phyloP scores from a whole-genome alignment of 1,140 invertebrate species.

The Sminthurides bifidus region DNA sequence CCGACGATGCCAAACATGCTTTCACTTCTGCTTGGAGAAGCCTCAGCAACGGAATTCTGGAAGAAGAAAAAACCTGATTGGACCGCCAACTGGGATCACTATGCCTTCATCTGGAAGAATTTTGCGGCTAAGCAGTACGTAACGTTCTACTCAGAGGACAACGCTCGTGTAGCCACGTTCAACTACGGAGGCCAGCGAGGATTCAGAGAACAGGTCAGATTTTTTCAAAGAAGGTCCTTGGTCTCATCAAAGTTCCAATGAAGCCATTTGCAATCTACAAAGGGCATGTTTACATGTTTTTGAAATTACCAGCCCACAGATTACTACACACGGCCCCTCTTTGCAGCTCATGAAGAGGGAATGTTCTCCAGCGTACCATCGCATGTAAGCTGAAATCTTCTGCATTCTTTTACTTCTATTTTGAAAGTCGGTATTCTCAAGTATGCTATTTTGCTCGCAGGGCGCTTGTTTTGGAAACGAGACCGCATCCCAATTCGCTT shows the following conservation, averaged over 20 bases:
- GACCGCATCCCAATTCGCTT: conserved; percentile 5
- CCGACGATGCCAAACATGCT: conserved; percentile 14
- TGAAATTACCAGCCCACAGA: conserved; percentile 9
- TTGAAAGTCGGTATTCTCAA: neutral
- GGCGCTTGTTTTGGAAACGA: conserved; percentile 14
- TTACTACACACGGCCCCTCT: conserved; percentile 13
- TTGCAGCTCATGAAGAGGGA: conserved; percentile 4
- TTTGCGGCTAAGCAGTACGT: conserved; percentile 17
- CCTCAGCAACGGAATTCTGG: conserved; percentile 3
- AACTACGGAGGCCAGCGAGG: conserved; percentile 13
- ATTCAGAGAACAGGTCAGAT: neutral
- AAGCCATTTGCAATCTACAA: neutral
- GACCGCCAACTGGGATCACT: conserved; percentile 5
- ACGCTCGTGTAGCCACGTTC: conserved; percentile 1
- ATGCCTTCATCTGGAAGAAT: conserved; percentile 22
- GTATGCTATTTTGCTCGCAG: neutral
- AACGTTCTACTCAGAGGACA: conserved; percentile 18
- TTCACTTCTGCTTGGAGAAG: conserved; percentile 12
- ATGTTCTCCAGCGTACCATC: neutral
- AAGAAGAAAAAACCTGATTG: conserved; percentile 9
- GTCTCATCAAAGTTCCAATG: neutral
- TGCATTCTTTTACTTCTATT: neutral
- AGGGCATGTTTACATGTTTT: neutral
- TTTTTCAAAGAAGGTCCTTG: too few relatives aligned
- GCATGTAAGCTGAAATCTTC: neutral